Base-by-base conservation (phyloP, 2,888 invertebrate genomes). In the Tetragnatha montana region DNA sequence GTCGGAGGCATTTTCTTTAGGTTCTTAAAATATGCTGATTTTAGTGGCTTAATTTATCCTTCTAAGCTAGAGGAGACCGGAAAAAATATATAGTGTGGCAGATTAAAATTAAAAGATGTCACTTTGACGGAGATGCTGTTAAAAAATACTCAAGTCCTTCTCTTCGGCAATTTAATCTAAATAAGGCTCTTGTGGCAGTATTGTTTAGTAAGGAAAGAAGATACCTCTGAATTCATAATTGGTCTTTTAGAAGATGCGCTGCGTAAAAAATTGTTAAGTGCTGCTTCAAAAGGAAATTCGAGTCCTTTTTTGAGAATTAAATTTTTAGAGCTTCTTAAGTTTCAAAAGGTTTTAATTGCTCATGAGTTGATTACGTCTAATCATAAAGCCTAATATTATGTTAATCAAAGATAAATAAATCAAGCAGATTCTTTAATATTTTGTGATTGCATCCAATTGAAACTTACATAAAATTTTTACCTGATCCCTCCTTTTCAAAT, bases 11-110 rank as follows among this genome's bases (percentile, higher is more conserved):
- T 50, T 76, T 76, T 76, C 49, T 76, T 76, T 50, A 50, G 49
- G 49, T 50, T 76, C 49, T 47, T 35, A 35, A 76, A 76, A 76
- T 76, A 76, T 76, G 76, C 76, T 76, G 76, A 76, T 76, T 76
- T 76, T 76, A 76, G 50, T 76, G 50, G 47, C 76, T 76, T 76
- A 50, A 50, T 76, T 76, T 50, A 21, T 71, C 19, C 22, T 71
- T 71, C 6, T n/a, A 17, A 50, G 50, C 50, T 76, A 50, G 49
- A 35, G 35, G n/a, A 19, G 17, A 76, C 17, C 14, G 21, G 21
- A 22, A 35, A 35, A 21, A 35, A 76, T 22, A 35, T 35, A 35
- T 35, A 35, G 35, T 35, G 35, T 17, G 60, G 60, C 14, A 60
- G 60, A 60, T 60, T 60, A 60, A 60, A 35, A 60, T 60, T 60